Evolutionary conservation across 2,113 vertebrate genomes (phyloP), one percentile per base, ranked within the genome.

Genomic region (Pluvialis apricaria): DNA sequence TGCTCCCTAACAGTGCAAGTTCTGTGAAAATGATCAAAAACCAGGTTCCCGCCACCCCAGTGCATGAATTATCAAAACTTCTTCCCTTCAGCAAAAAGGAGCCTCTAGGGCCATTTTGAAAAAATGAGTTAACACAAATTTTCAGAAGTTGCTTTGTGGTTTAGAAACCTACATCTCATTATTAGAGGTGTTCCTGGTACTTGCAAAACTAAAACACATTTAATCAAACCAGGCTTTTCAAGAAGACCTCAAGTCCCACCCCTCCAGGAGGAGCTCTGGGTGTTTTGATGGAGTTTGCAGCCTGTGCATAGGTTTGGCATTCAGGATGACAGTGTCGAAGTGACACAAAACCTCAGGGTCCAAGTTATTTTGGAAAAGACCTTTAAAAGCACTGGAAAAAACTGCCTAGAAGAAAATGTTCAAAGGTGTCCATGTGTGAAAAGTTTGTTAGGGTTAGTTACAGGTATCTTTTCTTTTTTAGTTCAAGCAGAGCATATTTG

Each of bases 261-360:
- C 11, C 34, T 79, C 31, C 60, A 64, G 9, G 17, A 78, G 14
- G 9, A 71, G 2, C 6, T 75, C 38, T 25, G 51, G 29, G 5
- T 51, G 36, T 89, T 96, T 68, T 71, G 38, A 17, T 20, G n/a
- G 15, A 86, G 14, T 68, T 57, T 91, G 29, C 6, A 31, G 51
- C n/a, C 36, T 52, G 26, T 15, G 10, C 69, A 42, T 7, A 15
- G 1, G 4, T 36, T 73, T 2, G 1, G 4, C 14, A 13, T 8
- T 66, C 32, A 57, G 52, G 45, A 42, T 54, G 38, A 6, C 0
- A 5, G 12, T 12, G 15, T 64, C 22, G 31, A 36, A 61, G n/a
- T 36, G 68, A 71, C 49, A 70, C 9, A 62, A 49, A 78, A 62
- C 5, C 22, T 68, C 5, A 14, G 17, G 6, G 20, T 38, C 58